Conservation (phyloP, 2,113 vertebrate genomes). For the Vireo altiloquus region DNA sequence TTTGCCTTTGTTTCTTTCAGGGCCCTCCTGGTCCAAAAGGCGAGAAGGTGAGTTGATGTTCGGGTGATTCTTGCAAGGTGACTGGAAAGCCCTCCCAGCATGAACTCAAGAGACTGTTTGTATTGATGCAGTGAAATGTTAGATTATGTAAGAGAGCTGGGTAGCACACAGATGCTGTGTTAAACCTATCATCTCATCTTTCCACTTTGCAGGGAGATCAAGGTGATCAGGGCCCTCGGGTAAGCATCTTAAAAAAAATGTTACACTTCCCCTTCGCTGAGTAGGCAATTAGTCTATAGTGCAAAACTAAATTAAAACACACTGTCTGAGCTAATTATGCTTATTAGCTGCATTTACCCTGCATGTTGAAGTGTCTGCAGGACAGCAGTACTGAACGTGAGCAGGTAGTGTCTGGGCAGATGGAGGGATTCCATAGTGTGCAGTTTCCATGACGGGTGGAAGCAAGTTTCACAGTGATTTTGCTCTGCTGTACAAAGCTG, state of each 20-base stretch:
- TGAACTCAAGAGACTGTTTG: conserved; percentile 25
- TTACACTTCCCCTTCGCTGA: conserved; percentile 61
- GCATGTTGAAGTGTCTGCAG: conserved; percentile 68
- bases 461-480: neutral
- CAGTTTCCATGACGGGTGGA: neutral
- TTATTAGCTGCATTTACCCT: conserved; percentile 66
- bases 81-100: conserved; percentile 40
- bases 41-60: conserved; percentile 89
- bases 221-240: conserved; percentile 98
- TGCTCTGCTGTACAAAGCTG: conserved; percentile 4
- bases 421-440: neutral
- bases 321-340: conserved; percentile 64
- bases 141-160: conserved; percentile 67
- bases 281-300: conserved; percentile 57
- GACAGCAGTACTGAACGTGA: conserved; percentile 17
- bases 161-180: conserved; percentile 61
- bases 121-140: conserved; percentile 54
- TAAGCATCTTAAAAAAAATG: conserved; percentile 83
- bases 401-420: neutral
- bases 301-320: conserved; percentile 54
- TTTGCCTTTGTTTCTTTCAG: conserved; percentile 70
- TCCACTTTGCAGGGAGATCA: conserved; percentile 92
- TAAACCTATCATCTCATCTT: conserved; percentile 75
- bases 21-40: conserved; percentile 91
- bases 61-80: neutral